phyloP scores from a whole-genome alignment of 2,113 vertebrate species.

The Caloenas nicobarica region DNA sequence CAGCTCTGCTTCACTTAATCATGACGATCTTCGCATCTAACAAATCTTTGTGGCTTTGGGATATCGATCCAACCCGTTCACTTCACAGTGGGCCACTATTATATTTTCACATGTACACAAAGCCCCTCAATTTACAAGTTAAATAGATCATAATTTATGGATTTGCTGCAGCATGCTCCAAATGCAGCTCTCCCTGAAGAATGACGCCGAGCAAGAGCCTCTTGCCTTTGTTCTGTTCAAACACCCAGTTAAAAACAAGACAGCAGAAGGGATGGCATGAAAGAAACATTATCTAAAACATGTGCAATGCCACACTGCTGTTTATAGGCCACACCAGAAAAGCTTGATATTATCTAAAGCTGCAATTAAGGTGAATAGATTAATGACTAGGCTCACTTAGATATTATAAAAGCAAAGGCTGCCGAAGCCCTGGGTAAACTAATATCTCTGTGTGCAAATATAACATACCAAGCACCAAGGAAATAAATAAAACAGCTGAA shows the following conservation, averaged over 20 bases:
- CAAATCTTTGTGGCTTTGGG: neutral
- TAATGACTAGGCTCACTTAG: neutral
- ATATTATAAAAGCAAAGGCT: neutral
- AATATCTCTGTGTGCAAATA: neutral
- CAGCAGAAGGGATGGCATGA: neutral
- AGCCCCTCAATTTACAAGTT: neutral
- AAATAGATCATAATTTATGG: neutral
- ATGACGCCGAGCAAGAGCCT: neutral
- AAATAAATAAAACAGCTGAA: neutral
- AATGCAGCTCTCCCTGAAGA: neutral
- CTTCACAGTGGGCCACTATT: neutral
- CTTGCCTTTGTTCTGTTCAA: neutral
- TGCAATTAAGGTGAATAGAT: constrained; percentile 7
- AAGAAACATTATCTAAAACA: neutral
- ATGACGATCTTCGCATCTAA: neutral
- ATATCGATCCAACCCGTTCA: neutral
- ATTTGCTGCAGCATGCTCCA: neutral
- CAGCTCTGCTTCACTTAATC: neutral
- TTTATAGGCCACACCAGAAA: neutral
- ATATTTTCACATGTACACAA: neutral
- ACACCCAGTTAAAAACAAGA: neutral
- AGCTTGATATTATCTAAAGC: neutral
- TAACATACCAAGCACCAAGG: neutral
- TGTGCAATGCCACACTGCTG: neutral
- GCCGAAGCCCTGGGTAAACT: neutral